phyloP scores from a whole-genome alignment of 1,140 invertebrate genomes.

The Atta cephalotes region DNA sequence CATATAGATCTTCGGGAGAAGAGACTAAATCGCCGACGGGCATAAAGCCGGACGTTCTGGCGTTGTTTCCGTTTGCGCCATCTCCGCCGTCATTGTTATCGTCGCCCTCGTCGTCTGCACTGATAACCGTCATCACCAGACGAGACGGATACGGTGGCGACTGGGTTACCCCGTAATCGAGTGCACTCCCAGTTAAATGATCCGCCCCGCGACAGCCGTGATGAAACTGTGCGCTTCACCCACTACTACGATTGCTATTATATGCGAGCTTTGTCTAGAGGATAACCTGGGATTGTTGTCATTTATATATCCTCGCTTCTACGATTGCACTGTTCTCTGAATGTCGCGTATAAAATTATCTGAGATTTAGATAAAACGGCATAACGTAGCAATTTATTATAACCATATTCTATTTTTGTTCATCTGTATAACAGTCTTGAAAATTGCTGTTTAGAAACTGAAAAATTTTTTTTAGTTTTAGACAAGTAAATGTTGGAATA shows the following conservation, averaged over 20 bases:
- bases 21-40: constrained; percentile 26
- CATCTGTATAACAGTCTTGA: not conserved
- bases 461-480: not conserved
- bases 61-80: constrained; percentile 64
- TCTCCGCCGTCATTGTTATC: constrained; percentile 64
- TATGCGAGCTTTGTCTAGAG: constrained; percentile 6
- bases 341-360: not conserved
- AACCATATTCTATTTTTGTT: not conserved
- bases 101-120: constrained; percentile 45
- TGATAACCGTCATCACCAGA: constrained; percentile 55
- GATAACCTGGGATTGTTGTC: constrained; percentile 8
- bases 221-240: constrained; percentile 38
- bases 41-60: constrained; percentile 49
- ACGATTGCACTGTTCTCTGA: constrained; percentile 9
- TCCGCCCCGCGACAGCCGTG: constrained; percentile 26
- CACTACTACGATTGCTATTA: constrained; percentile 23
- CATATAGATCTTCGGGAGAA: constrained; percentile 32
- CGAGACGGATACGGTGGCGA: constrained; percentile 50
- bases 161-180: constrained; percentile 46
- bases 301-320: constrained; percentile 25
- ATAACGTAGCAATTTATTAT: not conserved
- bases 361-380: constrained; percentile 18
- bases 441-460: not conserved
- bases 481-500: not conserved
- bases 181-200: constrained; percentile 37